Base-by-base conservation (phyloP, 2,113 vertebrate genomes). In the Xyliphius kryptos region DNA sequence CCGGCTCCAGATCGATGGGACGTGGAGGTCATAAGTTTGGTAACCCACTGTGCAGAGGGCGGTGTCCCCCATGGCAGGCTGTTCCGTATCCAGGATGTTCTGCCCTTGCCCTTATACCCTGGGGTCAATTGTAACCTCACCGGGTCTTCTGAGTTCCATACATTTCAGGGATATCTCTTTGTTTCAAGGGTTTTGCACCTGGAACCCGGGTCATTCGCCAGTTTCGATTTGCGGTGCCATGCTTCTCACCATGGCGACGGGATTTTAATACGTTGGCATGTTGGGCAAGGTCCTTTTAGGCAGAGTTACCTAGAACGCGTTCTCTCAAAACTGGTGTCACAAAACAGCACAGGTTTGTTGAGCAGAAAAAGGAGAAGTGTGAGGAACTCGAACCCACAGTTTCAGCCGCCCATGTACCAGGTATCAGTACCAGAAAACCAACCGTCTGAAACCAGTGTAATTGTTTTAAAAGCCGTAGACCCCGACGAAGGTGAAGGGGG, bases 331-430 rank as follows among this genome's bases (percentile, higher is more conserved):
- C 72, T 62, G 61, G 82, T 78, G 8, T 70, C 81, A 70, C 70
- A 13, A 53, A 82, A 72, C n/a, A 49, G 67, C 20, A 70, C 46
- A 15, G 82, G 52, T 55, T 77, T 77, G 16, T 66, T 83, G 54
- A 80, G 76, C 68, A 88, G 92, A 11, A 63, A 64, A 41, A 88
- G 82, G 75, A 89, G 93, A 72, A 91, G 88, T 54, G 70, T 86
- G 6, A 60, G 49, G 32, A 97, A 97, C 77, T 79, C 76, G 13
- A 87, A 85, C 1, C 95, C 95, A 0, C 93, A 97, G 81, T 98
- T 98, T 76, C 90, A 94, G 67, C 89, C 91, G 3, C 89, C 93
- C 21, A 95, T 91, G 84, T 98, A 98, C 84, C 93, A 97, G 77
- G 95, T 91, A 61, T 84, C 87, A 0, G 91, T 97, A 73, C 81